Base-by-base conservation (phyloP, 1,140 invertebrate genomes). In the Leucophenga varia region DNA sequence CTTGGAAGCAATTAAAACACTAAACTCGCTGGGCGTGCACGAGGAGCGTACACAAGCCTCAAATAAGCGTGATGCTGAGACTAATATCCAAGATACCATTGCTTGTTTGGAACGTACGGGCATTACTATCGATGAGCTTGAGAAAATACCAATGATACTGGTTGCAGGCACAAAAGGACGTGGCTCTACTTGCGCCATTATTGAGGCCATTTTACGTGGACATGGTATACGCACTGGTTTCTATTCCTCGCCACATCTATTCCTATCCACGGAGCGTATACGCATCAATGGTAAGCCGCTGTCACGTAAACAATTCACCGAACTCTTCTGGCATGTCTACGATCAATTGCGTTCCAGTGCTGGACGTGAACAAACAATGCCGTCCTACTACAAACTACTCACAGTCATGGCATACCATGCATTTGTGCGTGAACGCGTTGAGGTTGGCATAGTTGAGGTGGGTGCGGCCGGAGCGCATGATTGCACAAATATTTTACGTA, bases 381-480 rank as follows among this genome's bases (percentile, higher is more conserved):
- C 97, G 0, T 79, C 85, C 3, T 99, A 98, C 75, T 98, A 98
- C 76, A 85, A 88, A 43, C 96, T 98, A 68, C 76, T 98, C 1
- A 97, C 95, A 0, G 78, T 98, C 10, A 81, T 99, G 80, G 91
- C 93, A 6, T 91, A 95, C 59, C 84, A 95, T 63, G 78, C 97
- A 8, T 98, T 99, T 74, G 43, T 93, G 0, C 73, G 86, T 41
- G 87, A 93, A 64, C 83, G 90, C 55, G 85, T 95, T 2, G 93
- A 99, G 71, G 95, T 97, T n/a, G 93, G 91, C 5, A 86, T 99
- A 35, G 68, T 99, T 3, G 97, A 99, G 80, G 95, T 98, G 18
- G 97, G 97, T 8, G 95, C 97, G 55, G 97, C 95, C 1, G 96
- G 97, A 2, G 84, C 90, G 75, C 87, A 87, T 59, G 97, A 99